A percentile compares a stretch with the other conserved stretches of the same genome.
Evolutionary conservation across 2,113 vertebrate species (phyloP).

Genomic region (Heliornis fulica): DNA sequence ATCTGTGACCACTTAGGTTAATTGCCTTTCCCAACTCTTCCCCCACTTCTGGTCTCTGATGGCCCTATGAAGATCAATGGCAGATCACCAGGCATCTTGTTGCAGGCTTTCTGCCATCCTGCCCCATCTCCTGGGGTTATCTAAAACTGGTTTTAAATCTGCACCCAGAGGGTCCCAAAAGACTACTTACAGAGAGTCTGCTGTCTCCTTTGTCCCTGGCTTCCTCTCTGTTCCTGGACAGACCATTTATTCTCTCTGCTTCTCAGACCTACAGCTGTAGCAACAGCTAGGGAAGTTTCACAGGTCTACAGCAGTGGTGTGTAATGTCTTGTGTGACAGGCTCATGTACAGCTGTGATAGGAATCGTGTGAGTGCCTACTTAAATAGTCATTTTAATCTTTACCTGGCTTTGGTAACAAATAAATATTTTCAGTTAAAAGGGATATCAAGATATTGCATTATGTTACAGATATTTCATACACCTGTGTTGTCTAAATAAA

Average conservation of each 20-base stretch:
- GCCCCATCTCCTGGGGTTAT: conserved; percentile 21
- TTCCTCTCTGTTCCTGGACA: background rate
- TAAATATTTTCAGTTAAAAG: background rate
- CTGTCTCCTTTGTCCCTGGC: background rate
- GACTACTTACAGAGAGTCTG: background rate
- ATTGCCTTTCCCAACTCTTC: conserved; percentile 50
- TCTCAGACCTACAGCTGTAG: background rate
- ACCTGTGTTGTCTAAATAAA: background rate
- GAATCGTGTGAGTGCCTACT: background rate
- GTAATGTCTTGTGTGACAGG: background rate
- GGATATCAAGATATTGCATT: background rate
- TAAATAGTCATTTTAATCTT: background rate
- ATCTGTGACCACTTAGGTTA: conserved; percentile 61
- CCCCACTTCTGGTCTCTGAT: background rate
- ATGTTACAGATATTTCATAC: background rate
- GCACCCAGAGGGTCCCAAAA: background rate
- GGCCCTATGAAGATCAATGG: conserved; percentile 45
- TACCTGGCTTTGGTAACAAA: background rate
- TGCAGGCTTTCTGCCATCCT: conserved; percentile 36
- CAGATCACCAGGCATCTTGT: conserved; percentile 19
- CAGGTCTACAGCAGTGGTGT: background rate
- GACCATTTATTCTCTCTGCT: background rate
- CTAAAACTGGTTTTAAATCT: conserved; percentile 20
- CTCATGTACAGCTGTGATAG: background rate
- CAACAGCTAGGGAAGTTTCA: background rate